Base-by-base conservation (phyloP, 2,888 invertebrate species). In the Cyrtodaria siliqua region DNA sequence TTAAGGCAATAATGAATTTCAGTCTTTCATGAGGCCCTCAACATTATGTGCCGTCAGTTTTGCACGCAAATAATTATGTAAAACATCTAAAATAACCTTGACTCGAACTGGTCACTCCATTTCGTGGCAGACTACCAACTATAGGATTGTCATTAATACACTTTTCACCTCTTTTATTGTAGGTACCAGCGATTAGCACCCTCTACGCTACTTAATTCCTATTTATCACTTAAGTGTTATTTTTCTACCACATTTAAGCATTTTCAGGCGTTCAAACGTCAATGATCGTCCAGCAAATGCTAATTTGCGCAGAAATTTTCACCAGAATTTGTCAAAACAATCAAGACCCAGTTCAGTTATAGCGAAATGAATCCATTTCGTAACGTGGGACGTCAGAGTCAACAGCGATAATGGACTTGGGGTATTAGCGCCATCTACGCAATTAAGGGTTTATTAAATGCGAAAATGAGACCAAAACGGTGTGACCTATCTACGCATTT, bases 251-350 rank as follows among this genome's bases (percentile, higher is more conserved):
- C 56, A 52, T 44, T 56, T 16, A 55, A 38, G 38, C 40, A 49
- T 61, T 60, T 27, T 33, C 40, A 56, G 61, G 56, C 62, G 70
- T 57, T 44, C 50, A n/a, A 23, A 56, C 57, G 73, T 73, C 56
- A 49, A 61, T 44, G 47, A 57, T 40, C 56, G 33, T 56, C 44
- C 44, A 53, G 60, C 40, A 56, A 67, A 75, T 75, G 74, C 63
- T 75, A 79, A 79, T 79, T 79, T 79, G 40, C 59, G 26, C 49
- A 23, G 50, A 59, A 71, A 79, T 79, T 79, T 74, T 67, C 75
- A 50, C 74, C 62, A 24, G 38, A 57, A 33, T 33, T 60, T 38
- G 74, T 27, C 52, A 70, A 68, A 64, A 60, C 38, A 60, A 60
- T 66, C 59, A 66, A 61, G 52, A 47, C 27, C 33, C 44, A 26